phyloP scores from a whole-genome alignment of 2,888 invertebrate species.

The Syrista parreyssii region DNA sequence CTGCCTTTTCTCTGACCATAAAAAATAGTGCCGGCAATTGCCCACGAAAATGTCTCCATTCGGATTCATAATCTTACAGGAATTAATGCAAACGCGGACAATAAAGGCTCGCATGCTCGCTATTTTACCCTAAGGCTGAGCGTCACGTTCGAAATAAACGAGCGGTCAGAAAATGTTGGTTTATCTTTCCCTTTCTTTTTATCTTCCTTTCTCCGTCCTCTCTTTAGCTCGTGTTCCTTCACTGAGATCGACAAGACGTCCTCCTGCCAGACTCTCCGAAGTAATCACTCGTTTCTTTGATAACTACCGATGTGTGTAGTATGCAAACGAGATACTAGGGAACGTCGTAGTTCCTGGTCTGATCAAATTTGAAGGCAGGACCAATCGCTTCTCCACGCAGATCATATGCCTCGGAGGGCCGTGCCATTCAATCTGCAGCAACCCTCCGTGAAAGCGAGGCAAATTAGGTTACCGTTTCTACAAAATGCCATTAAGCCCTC shows the following conservation, averaged over 20 bases:
- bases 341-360: constrained; percentile 8
- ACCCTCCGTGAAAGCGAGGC: constrained; percentile 28
- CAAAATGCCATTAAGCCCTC: constrained; percentile 28
- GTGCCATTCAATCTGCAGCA: constrained; percentile 34
- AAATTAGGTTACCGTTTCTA: constrained; percentile 36
- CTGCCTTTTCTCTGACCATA: background rate
- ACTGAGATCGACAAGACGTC: background rate
- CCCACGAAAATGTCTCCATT: constrained; percentile 11
- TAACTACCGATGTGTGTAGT: constrained; percentile 9
- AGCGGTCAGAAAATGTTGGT: background rate
- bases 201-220: background rate
- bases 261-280: background rate
- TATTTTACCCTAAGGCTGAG: background rate
- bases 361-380: constrained; percentile 22
- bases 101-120: background rate
- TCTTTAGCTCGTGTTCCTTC: background rate
- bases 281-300: constrained; percentile 9
- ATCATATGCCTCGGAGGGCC: constrained; percentile 20
- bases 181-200: background rate
- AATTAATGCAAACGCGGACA: constrained; percentile 19
- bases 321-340: constrained; percentile 20
- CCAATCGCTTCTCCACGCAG: constrained; percentile 18
- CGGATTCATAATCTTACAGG: constrained; percentile 16
- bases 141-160: constrained; percentile 2
- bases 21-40: constrained; percentile 11